Evolutionary conservation across 2,797 vertebrate genomes (phyloP).

Genomic region (Cossypha caffra): DNA sequence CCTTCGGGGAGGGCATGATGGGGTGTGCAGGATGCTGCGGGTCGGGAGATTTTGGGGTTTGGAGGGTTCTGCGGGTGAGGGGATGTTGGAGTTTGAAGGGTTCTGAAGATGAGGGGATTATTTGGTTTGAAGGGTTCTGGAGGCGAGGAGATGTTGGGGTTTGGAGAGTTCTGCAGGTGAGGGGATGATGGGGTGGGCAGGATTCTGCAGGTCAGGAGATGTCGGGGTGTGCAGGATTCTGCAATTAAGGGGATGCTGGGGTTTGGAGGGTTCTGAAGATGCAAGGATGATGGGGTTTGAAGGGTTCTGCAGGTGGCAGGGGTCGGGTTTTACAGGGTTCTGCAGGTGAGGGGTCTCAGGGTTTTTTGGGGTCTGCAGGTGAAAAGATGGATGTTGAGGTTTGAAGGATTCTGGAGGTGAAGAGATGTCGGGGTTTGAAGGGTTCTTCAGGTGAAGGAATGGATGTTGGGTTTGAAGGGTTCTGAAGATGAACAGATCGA

Average conservation of each 20-base stretch:
- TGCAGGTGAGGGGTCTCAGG: neutral
- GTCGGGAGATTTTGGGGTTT: neutral
- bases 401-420: no score
- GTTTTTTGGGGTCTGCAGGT: neutral
- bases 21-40: accelerated
- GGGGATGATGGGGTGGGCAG: accelerated
- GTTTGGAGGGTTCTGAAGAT: accelerated
- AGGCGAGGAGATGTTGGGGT: accelerated
- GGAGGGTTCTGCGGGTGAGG: accelerated
- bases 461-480: no score
- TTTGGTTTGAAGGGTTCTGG: no score
- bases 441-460: no score
- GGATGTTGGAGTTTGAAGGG: accelerated
- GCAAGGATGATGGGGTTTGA: accelerated
- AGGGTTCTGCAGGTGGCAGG: accelerated
- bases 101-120: accelerated
- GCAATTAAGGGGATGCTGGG: neutral
- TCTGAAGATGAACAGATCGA: neutral
- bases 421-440: accelerated
- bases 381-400: accelerated
- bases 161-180: no score
- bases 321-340: neutral
- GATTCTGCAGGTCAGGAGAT: no score
- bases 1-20: accelerated
- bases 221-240: accelerated